Evolutionary conservation across 2,888 invertebrate species (phyloP), one percentile per base, ranked within the genome.

Genomic region (Exephanes ischioxanthus): DNA sequence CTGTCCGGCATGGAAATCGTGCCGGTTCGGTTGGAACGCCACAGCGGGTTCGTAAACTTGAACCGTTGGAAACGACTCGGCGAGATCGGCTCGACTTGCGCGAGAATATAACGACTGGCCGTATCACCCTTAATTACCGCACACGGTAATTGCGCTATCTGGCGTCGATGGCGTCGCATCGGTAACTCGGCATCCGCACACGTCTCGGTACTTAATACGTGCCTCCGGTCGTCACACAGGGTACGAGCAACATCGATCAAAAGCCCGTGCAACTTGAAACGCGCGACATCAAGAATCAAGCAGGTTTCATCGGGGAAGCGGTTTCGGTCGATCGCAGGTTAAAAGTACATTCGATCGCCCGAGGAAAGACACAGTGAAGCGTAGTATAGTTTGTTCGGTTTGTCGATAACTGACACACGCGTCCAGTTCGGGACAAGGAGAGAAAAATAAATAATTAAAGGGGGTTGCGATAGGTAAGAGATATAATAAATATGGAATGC

Each of bases 401-500:
- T 30, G 30, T 58, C 58, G 30, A 61, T 33, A 16, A 58, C 58
- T 33, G 45, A 45, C 14, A 33, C 16, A 30, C 4, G 30, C 33
- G 1, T 61, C 61, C 14, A 61, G 5, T 33, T 11, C 30, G 5
- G 26, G 22, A 14, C 14, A 19, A 9, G 6, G 0, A 45, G 30
- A 41, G 5, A 63, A 61, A 63, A 71, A 48, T 11, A 55, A 67
- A 80, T 48, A 67, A 80, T 48, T 48, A 4, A 19, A 72, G 33
- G 11, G 11, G 16, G 22, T n/a, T 11, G 26, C 7, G 51, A 3
- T n/a, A 75, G 19, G 51, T 70, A 30, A 37, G n/a, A 5, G 41
- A 33, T 68, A 77, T 63, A 26, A 45, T 53, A 55, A 66, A 63
- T 14, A 48, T 76, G 66, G 71, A 67, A 75, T 66, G 66, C 48